Percentiles rank a stretch among this genome's conserved stretches.
Evolutionary conservation across 2,888 invertebrate genomes (phyloP).

Genomic region (Leptogaster cylindrica): DNA sequence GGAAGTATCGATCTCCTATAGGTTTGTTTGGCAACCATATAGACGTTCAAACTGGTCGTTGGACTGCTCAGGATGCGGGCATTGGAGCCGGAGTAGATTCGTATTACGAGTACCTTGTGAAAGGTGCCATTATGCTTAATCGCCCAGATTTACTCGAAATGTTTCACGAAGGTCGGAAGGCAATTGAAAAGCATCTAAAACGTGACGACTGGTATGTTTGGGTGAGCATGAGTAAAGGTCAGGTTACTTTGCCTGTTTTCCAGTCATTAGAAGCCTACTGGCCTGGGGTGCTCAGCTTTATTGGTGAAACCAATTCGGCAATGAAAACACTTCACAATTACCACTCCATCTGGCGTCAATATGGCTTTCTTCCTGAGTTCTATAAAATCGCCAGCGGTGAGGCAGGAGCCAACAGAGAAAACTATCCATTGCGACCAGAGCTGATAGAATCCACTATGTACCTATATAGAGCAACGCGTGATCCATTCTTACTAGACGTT

Average conservation of each 20-base stretch:
- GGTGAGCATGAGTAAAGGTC: constrained; percentile 97
- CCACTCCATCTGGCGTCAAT: constrained; percentile 95
- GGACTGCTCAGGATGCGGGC: constrained; percentile 98
- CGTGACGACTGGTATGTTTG: constrained; percentile 99
- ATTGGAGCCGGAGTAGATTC: constrained; percentile 97
- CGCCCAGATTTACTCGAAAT: constrained; percentile 89
- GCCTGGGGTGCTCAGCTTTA: constrained; percentile 91
- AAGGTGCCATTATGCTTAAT: constrained; percentile 90
- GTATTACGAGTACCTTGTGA: constrained; percentile 97
- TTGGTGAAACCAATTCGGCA: constrained; percentile 88
- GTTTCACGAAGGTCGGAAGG: constrained; percentile 79
- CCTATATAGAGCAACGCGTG: constrained; percentile 90
- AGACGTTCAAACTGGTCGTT: constrained; percentile 90
- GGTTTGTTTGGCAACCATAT: constrained; percentile 97
- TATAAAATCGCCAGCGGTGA: constrained; percentile 92
- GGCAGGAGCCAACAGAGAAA: constrained; percentile 80
- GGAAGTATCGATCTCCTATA: constrained; percentile 83
- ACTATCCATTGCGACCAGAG: constrained; percentile 96
- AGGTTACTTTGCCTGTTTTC: constrained; percentile 95
- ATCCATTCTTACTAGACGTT: constrained; percentile 88
- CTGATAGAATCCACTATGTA: constrained; percentile 97
- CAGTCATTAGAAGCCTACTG: constrained; percentile 98
- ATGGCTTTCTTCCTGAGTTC: constrained; percentile 97
- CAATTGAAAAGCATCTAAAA: constrained; percentile 85
- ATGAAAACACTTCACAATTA: constrained; percentile 95